These are phyloP conservation scores for Lordiphosa clarofinis DNA, from an alignment of 1,140 invertebrate genomes.

Conservation along the genomic window DNA sequence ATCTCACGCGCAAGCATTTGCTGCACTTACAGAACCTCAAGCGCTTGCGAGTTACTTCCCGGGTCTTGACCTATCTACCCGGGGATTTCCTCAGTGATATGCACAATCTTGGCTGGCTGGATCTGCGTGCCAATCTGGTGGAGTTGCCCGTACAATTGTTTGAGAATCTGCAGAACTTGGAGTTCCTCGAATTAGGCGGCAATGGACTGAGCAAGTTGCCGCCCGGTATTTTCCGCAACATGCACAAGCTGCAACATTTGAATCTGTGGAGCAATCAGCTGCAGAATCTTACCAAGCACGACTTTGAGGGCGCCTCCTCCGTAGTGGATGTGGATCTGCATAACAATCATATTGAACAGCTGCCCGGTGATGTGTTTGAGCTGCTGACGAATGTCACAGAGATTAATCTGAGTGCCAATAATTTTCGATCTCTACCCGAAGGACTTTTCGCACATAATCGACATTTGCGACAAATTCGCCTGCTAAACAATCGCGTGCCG, in stretches of 20 bases:
- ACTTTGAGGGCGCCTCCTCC: slow-evolving; percentile 82
- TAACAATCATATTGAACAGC: slow-evolving; percentile 82
- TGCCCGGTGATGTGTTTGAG: slow-evolving; percentile 82
- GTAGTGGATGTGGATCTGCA: slow-evolving; percentile 83
- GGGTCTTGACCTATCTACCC: slow-evolving; percentile 80
- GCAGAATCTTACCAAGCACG: slow-evolving; percentile 81
- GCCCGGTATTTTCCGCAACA: slow-evolving; percentile 82
- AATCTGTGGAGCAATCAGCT: slow-evolving; percentile 85
- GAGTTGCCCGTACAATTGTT: slow-evolving; percentile 82
- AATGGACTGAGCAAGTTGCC: slow-evolving; percentile 83
- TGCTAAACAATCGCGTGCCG: slow-evolving; percentile 81
- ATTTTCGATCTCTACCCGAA: slow-evolving; percentile 82
- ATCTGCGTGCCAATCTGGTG: slow-evolving; percentile 82
- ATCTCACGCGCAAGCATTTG: slow-evolving; percentile 62
- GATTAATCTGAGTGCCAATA: slow-evolving; percentile 83
- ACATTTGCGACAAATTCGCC: slow-evolving; percentile 81
- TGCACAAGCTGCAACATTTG: slow-evolving; percentile 81
- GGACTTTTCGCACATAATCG: slow-evolving; percentile 82
- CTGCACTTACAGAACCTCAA: slow-evolving; percentile 49
- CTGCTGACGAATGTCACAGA: slow-evolving; percentile 82
- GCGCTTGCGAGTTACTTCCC: slow-evolving; percentile 59
- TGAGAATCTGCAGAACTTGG: slow-evolving; percentile 81
- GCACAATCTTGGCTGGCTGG: slow-evolving; percentile 82
- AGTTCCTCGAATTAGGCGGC: slow-evolving; percentile 83
- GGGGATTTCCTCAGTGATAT: slow-evolving; percentile 82